A percentile compares a stretch with the other conserved stretches of the same genome.
These are phyloP conservation scores for Tetragonisca angustula DNA, from an alignment of 2,888 invertebrate species.

Conservation along the genomic window DNA sequence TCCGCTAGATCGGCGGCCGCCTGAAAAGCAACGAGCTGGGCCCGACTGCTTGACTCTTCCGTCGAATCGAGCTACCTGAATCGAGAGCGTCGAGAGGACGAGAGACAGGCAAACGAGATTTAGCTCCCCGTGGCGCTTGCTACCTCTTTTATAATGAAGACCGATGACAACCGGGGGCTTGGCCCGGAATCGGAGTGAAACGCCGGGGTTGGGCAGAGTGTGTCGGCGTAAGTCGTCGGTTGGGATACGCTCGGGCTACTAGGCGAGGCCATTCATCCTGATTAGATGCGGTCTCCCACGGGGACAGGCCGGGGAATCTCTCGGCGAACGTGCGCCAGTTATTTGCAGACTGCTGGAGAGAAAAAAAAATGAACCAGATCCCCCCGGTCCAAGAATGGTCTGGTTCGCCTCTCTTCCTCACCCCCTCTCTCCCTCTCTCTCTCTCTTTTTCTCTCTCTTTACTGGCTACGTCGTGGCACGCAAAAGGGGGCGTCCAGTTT, in stretches of 20 bases:
- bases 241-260: slow-evolving; percentile 72
- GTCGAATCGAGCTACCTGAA: slow-evolving; percentile 4
- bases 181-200: slow-evolving; percentile 63
- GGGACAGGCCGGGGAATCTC: slow-evolving; percentile 73
- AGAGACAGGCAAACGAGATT: slow-evolving; percentile 76
- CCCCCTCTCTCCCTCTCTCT: neutral
- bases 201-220: slow-evolving; percentile 53
- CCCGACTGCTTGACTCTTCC: slow-evolving; percentile 50
- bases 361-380: slow-evolving; percentile 18
- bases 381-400: slow-evolving; percentile 16
- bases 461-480: slow-evolving; percentile 19
- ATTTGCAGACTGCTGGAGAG: slow-evolving; percentile 60
- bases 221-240: slow-evolving; percentile 74
- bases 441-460: neutral
- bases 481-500: slow-evolving; percentile 41
- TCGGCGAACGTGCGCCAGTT: slow-evolving; percentile 67
- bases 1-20: slow-evolving; percentile 37
- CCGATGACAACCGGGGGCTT: slow-evolving; percentile 77
- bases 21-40: slow-evolving; percentile 21
- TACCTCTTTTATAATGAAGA: slow-evolving; percentile 81
- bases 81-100: slow-evolving; percentile 25
- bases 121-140: slow-evolving; percentile 61
- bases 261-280: slow-evolving; percentile 80
- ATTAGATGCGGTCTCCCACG: slow-evolving; percentile 79
- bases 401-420: neutral